phyloP scores from a whole-genome alignment of 2,113 vertebrate species.

The Zosterops japonicus region DNA sequence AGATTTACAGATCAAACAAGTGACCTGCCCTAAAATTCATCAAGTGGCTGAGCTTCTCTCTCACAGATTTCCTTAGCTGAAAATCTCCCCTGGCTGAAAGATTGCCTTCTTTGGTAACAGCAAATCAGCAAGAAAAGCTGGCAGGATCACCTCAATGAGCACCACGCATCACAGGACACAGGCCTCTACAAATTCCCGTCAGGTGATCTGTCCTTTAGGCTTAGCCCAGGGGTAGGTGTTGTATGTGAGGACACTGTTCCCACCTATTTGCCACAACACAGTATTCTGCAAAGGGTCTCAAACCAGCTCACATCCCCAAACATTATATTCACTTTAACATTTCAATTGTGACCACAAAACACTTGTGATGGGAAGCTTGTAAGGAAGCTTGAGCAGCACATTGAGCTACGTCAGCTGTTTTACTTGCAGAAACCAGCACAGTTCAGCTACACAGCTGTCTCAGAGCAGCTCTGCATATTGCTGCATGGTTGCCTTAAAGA shows the following conservation, averaged over 20 bases:
- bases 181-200: not conserved
- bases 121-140: not conserved
- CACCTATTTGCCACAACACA: not conserved
- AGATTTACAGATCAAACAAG: constrained; percentile 28
- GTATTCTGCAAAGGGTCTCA: not conserved
- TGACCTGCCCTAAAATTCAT: not conserved
- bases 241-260: not conserved
- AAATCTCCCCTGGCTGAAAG: not conserved
- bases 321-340: not conserved
- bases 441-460: not conserved
- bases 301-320: not conserved
- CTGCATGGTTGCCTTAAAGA: not conserved
- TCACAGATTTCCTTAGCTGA: not conserved
- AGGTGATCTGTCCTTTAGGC: not conserved
- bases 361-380: not conserved
- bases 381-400: not conserved
- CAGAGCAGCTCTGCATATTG: not conserved
- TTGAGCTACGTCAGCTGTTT: not conserved
- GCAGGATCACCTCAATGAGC: not conserved
- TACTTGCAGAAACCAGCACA: not conserved
- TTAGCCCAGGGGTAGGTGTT: not conserved
- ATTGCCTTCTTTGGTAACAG: not conserved
- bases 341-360: not conserved
- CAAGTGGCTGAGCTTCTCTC: not conserved
- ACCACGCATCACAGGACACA: not conserved